These are phyloP conservation scores for Smittia sp. DNA, from an alignment of 2,888 invertebrate genomes.

Conservation along the genomic window DNA sequence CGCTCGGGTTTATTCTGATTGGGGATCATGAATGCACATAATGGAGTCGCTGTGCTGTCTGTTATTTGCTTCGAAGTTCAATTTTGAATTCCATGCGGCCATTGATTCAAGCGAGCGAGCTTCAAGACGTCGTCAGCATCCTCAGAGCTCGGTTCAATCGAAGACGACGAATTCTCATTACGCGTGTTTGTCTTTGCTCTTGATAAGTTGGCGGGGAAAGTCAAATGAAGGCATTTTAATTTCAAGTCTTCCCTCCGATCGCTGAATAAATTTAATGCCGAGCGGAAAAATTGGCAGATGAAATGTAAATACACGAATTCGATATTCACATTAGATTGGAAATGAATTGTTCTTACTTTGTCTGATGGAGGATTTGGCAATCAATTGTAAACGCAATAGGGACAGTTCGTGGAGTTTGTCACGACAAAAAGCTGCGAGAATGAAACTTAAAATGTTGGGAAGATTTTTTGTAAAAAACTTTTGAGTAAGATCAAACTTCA, in stretches of 20 bases:
- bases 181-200: background rate
- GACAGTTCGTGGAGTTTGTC: too few species aligned
- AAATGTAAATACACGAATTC: too few species aligned
- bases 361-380: too few species aligned
- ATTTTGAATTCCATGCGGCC: background rate
- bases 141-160: background rate
- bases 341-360: too few species aligned
- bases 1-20: background rate
- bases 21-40: constrained; percentile 1
- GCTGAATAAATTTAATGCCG: too few species aligned
- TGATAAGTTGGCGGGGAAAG: background rate
- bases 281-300: too few species aligned
- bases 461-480: too few species aligned
- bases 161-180: background rate
- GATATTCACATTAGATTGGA: too few species aligned
- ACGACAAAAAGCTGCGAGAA: too few species aligned
- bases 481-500: too few species aligned
- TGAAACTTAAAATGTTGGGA: background rate
- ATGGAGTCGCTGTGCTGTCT: background rate
- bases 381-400: too few species aligned
- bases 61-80: background rate
- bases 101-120: background rate
- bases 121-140: background rate
- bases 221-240: background rate
- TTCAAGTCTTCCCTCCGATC: background rate